These are phyloP conservation scores for Candoia aspera DNA, from an alignment of 2,113 vertebrate genomes.

Conservation along the genomic window DNA sequence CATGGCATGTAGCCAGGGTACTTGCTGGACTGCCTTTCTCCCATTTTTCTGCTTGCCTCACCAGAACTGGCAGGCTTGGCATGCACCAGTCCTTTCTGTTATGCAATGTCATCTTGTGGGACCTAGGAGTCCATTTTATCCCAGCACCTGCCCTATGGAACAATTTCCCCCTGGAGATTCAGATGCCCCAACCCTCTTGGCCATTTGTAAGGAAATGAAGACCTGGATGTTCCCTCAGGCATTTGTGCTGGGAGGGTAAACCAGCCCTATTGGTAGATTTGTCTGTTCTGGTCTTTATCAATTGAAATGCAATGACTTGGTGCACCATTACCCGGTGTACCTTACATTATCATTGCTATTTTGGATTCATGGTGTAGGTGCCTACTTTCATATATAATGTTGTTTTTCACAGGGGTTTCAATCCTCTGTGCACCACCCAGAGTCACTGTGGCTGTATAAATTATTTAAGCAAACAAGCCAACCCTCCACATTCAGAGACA, in stretches of 20 bases:
- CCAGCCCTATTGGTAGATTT: neutral
- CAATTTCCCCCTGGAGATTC: neutral
- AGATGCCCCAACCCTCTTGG: neutral
- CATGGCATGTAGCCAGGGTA: neutral
- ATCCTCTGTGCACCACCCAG: neutral
- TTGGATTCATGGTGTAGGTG: neutral
- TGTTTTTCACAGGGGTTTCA: neutral
- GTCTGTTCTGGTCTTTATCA: neutral
- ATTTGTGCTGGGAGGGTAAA: neutral
- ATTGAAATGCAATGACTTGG: neutral
- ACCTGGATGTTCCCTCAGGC: neutral
- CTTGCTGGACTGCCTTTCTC: neutral
- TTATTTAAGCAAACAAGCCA: neutral
- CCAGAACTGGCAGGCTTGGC: neutral
- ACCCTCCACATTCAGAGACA: neutral
- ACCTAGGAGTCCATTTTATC: neutral
- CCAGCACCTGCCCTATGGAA: neutral
- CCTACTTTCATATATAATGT: neutral
- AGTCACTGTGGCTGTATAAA: neutral
- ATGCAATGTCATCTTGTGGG: neutral
- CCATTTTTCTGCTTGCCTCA: neutral
- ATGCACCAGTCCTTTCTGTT: neutral
- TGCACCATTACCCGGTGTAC: no score
- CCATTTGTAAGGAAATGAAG: neutral
- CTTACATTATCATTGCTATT: neutral